These are phyloP conservation scores for Streptopelia turtur DNA, from an alignment of 2,797 vertebrate species.

Conservation along the genomic window DNA sequence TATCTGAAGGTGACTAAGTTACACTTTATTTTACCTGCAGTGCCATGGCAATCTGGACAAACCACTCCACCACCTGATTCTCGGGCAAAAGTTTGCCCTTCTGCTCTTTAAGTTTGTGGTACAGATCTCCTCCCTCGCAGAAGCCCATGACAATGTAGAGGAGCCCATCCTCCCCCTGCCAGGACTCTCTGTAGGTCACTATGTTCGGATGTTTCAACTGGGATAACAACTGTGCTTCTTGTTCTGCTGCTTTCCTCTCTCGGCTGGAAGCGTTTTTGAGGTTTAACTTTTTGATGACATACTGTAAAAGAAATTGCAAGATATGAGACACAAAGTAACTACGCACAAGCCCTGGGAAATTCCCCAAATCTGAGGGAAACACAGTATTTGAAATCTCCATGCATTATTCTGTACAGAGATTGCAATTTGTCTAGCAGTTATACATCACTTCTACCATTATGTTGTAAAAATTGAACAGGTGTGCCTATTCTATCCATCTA, in stretches of 20 bases:
- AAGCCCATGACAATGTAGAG: constrained; percentile 98
- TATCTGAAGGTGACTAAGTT: neutral
- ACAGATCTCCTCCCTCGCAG: constrained; percentile 98
- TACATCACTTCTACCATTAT: neutral
- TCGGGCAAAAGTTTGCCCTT: constrained; percentile 91
- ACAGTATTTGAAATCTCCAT: neutral
- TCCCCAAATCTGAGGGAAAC: neutral
- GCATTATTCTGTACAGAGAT: accelerated
- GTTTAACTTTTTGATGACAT: constrained; percentile 96
- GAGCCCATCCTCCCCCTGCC: constrained; percentile 92
- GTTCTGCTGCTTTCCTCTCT: constrained; percentile 90
- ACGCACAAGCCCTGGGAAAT: neutral
- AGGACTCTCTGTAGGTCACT: constrained; percentile 95
- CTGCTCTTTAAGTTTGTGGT: constrained; percentile 93
- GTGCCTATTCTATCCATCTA: neutral
- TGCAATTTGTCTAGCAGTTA: neutral
- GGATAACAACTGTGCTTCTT: constrained; percentile 95
- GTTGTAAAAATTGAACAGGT: neutral
- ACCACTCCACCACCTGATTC: constrained; percentile 96
- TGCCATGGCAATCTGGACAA: constrained; percentile 99
- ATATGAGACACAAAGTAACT: neutral
- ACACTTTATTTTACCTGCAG: constrained; percentile 84
- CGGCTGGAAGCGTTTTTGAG: constrained; percentile 87
- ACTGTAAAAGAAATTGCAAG: constrained; percentile 77
- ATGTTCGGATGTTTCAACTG: constrained; percentile 95